Evolutionary conservation across 2,888 invertebrate genomes (phyloP).

Genomic region (Agrotis ipsilon): DNA sequence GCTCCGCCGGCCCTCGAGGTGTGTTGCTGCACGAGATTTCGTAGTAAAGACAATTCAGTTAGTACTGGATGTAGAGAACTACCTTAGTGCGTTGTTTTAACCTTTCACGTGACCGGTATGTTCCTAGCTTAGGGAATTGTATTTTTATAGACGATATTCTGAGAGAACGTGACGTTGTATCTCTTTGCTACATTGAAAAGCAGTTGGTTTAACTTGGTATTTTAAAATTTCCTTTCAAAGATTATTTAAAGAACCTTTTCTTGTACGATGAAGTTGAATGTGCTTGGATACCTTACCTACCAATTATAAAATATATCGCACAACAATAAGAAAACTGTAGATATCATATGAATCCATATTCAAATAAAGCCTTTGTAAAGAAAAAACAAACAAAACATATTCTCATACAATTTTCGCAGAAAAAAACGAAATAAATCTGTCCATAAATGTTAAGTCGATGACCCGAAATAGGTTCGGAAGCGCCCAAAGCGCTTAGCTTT

Average conservation of each 20-base stretch:
- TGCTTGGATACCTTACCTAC: background rate
- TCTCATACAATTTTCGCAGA: conserved; percentile 22
- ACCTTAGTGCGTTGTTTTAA: conserved; percentile 48
- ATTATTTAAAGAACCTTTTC: conserved; percentile 4
- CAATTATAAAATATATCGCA: background rate
- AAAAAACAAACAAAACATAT: conserved; percentile 35
- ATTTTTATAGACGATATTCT: conserved; percentile 44
- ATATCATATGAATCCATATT: background rate
- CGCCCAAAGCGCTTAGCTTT: conserved; percentile 64
- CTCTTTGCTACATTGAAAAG: conserved; percentile 28
- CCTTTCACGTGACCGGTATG: conserved; percentile 29
- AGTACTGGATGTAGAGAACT: conserved; percentile 47
- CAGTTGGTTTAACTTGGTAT: conserved; percentile 15
- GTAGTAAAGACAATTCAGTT: conserved; percentile 82
- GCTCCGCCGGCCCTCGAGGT: conserved; percentile 83
- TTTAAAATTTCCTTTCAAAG: conserved; percentile 14
- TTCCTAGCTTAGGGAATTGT: conserved; percentile 38
- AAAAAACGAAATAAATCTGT: conserved; percentile 55
- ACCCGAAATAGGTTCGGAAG: conserved; percentile 56
- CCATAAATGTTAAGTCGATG: conserved; percentile 54
- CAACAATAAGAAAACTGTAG: background rate
- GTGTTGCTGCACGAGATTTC: conserved; percentile 80
- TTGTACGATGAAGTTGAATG: background rate
- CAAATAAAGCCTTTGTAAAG: background rate
- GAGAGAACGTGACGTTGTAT: conserved; percentile 47